Percentiles rank a stretch among this genome's conserved stretches.
These are phyloP conservation scores for Branchellion lobata DNA, from an alignment of 2,888 invertebrate species.

Conservation along the genomic window DNA sequence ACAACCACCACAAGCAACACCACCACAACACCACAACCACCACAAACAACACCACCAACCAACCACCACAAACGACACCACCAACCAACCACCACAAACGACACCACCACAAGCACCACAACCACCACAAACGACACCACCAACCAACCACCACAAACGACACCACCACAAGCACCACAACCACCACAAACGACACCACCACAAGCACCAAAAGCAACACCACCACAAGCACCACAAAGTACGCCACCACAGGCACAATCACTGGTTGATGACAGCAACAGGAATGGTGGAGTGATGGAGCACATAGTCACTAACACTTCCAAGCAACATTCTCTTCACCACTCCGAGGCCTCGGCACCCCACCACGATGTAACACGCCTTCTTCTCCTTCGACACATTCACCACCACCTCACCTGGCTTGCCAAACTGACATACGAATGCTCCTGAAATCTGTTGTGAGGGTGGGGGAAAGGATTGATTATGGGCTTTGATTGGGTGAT, in stretches of 20 bases:
- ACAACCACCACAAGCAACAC: neutral
- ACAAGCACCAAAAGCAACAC: neutral
- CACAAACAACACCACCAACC: too few species aligned
- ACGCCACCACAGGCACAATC: too few species aligned
- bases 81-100: neutral
- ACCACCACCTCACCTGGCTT: conserved; percentile 27
- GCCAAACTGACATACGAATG: neutral
- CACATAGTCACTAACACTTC: conserved; percentile 43
- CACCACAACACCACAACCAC: neutral
- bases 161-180: neutral
- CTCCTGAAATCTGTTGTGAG: neutral
- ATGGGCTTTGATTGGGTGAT: neutral
- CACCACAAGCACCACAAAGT: too few species aligned
- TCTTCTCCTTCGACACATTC: neutral
- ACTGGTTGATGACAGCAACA: conserved; percentile 29
- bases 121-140: conserved; percentile 1
- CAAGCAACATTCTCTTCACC: conserved; percentile 29
- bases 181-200: neutral
- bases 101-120: neutral
- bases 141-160: neutral
- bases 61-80: too few species aligned
- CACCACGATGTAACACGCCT: conserved; percentile 17
- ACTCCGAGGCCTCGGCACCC: conserved; percentile 37
- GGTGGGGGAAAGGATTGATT: neutral
- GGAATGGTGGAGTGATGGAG: conserved; percentile 43